These are phyloP conservation scores for Chymomyza caudatula DNA, from an alignment of 2,888 invertebrate genomes.

Conservation along the genomic window DNA sequence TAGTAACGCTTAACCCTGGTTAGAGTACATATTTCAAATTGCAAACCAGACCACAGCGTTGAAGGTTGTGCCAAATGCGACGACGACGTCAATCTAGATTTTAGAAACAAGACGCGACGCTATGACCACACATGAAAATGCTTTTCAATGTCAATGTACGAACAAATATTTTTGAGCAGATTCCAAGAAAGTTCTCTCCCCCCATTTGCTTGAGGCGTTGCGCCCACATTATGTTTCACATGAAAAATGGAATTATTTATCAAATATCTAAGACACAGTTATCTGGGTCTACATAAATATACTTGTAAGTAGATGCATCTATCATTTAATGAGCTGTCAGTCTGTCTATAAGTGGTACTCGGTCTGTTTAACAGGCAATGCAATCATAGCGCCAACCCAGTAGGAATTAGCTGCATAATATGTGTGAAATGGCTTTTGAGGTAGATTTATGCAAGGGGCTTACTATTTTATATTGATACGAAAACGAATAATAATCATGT, in stretches of 20 bases:
- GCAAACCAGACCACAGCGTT: slow-evolving; percentile 5
- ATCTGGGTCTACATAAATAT: neutral
- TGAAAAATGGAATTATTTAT: slow-evolving; percentile 63
- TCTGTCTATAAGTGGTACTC: too few species aligned
- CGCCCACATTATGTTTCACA: slow-evolving; percentile 14
- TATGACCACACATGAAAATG: slow-evolving; percentile 43
- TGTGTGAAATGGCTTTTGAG: too few species aligned
- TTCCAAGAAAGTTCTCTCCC: neutral
- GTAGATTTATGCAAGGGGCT: too few species aligned
- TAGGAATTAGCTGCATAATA: neutral
- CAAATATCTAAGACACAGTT: slow-evolving; percentile 26
- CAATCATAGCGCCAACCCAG: neutral
- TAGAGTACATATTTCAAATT: neutral
- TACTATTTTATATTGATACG: too few species aligned
- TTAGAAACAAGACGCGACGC: slow-evolving; percentile 17
- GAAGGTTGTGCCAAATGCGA: slow-evolving; percentile 40
- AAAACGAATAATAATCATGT: too few species aligned
- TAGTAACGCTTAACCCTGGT: neutral
- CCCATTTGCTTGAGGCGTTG: neutral
- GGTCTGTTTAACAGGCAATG: too few species aligned
- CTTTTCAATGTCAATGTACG: slow-evolving; percentile 69
- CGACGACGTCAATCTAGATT: slow-evolving; percentile 41
- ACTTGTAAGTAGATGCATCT: neutral
- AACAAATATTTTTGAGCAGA: slow-evolving; percentile 56
- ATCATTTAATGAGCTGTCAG: too few species aligned